Percentiles rank a stretch among this genome's conserved stretches.
These are phyloP conservation scores for Dendropsophus ebraccatus DNA, from an alignment of 2,113 vertebrate species.

Conservation along the genomic window DNA sequence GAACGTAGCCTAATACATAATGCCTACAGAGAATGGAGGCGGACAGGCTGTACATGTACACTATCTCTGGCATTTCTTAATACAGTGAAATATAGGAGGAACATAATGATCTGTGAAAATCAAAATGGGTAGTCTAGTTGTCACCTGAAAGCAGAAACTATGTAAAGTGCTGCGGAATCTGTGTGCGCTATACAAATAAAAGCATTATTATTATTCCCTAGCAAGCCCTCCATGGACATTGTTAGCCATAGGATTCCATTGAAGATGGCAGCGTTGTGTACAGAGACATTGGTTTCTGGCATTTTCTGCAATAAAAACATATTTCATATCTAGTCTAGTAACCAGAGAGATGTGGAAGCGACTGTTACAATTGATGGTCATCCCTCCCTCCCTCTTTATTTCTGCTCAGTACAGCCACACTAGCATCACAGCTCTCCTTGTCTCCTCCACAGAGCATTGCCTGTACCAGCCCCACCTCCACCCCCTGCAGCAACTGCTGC, in stretches of 20 bases:
- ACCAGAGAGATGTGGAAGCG: neutral
- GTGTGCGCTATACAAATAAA: too few species aligned
- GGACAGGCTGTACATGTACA: neutral
- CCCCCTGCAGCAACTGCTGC: slow-evolving; percentile 26
- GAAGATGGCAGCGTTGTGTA: neutral
- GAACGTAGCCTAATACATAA: too few species aligned
- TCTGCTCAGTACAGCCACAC: neutral
- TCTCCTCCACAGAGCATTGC: slow-evolving; percentile 13
- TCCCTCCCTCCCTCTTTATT: neutral
- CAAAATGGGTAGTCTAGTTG: neutral
- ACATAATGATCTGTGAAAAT: neutral
- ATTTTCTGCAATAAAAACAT: neutral
- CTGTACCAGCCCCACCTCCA: slow-evolving; percentile 32
- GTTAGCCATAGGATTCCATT: neutral
- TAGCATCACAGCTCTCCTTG: neutral
- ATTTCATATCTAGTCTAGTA: neutral
- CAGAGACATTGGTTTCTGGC: neutral
- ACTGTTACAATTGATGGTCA: neutral
- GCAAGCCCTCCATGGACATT: neutral
- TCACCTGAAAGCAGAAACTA: neutral
- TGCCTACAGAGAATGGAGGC: neutral
- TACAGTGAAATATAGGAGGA: neutral
- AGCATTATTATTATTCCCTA: too few species aligned
- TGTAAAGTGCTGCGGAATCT: too few species aligned
- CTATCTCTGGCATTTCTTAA: neutral